Evolutionary conservation across 2,113 vertebrate genomes (phyloP), one percentile per base, ranked within the genome.

Genomic region (Rhizomys pruinosus): DNA sequence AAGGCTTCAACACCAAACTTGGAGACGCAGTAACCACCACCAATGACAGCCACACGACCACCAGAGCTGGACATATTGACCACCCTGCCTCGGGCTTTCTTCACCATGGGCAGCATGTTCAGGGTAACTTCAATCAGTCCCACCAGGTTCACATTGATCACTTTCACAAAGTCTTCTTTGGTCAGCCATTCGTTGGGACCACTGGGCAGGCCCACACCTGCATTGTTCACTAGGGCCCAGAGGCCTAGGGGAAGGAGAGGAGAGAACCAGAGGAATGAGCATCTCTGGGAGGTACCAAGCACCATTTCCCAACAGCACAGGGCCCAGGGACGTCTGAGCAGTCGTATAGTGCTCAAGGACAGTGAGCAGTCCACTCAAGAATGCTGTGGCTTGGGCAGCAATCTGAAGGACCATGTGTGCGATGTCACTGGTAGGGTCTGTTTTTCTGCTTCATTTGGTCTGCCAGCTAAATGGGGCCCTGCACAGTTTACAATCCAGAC

Each of bases 151-250:
- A 98, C 98, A 1, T 98, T 96, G 79, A 99, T 96, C 89, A 98
- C 98, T 73, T 94, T 98, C 59, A 93, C 97, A 69, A 98, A 99
- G 87, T 99, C 98, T 7, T 98, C 97, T 52, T 98, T 97, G 25
- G 94, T 97, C 84, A 98, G 59, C 98, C 98, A 99, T 69, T 98
- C 98, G 17, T 96, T 98, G 80, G 98, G 98, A 8, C 89, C 98
- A 55, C 79, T 37, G 32, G 98, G 97, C 9, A 97, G 13, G 7
- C 87, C 86, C 42, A 98, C 71, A 3, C 99, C 99, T 0, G 99
- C 98, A 0, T 99, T 99, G 95, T 99, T 99, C 63, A 99, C 98
- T 81, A 99, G 96, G 7, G 98, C 98, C 98, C 99, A 99, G 84
- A 99, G 98, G 63, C 99, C 99, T 99, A 90, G 0, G 2, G 73